Conservation (phyloP, 37 sponge, comb jelly and placozoan species). For the Chondrosia reniformis region DNA sequence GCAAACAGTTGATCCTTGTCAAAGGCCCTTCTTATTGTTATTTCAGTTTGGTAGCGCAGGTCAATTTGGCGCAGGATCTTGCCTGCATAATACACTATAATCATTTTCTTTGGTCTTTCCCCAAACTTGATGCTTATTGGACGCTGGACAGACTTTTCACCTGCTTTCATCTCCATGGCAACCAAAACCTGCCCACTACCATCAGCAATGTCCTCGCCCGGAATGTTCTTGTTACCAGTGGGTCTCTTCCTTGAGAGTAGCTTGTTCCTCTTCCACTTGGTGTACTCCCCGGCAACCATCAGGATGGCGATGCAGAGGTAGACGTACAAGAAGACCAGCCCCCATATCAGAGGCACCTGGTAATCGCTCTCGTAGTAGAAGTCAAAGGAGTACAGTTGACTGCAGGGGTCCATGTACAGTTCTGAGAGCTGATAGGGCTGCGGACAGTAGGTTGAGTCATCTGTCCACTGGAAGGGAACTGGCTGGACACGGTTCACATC, state of each 20-base stretch:
- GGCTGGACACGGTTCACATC: slow-evolving; percentile 44
- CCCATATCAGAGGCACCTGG: slow-evolving; percentile 70
- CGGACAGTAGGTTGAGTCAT: slow-evolving; percentile 49
- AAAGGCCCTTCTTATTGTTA: slow-evolving; percentile 49
- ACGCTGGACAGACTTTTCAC: slow-evolving; percentile 42
- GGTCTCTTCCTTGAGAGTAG: slow-evolving; percentile 34
- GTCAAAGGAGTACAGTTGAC: slow-evolving; percentile 56
- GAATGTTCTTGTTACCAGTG: slow-evolving; percentile 44
- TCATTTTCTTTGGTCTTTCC: slow-evolving; percentile 31
- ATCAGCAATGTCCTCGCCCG: slow-evolving; percentile 53
- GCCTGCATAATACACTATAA: slow-evolving; percentile 42
- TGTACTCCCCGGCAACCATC: slow-evolving; percentile 60
- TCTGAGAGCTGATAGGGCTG: slow-evolving; percentile 85
- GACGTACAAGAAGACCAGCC: slow-evolving; percentile 59
- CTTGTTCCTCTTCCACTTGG: slow-evolving; percentile 43
- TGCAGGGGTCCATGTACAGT: slow-evolving; percentile 84
- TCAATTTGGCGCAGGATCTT: slow-evolving; percentile 52
- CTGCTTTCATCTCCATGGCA: slow-evolving; percentile 52
- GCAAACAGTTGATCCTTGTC: slow-evolving; percentile 46
- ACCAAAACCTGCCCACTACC: slow-evolving; percentile 56
- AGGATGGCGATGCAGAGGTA: slow-evolving; percentile 49
- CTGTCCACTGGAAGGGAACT: slow-evolving; percentile 54
- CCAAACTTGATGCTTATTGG: slow-evolving; percentile 70
- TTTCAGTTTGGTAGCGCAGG: slow-evolving; percentile 44
- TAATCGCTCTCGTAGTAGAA: slow-evolving; percentile 59